Evolutionary conservation across 2,888 invertebrate species (phyloP), one percentile per base, ranked within the genome.

Genomic region (Ochropacha duplaris): DNA sequence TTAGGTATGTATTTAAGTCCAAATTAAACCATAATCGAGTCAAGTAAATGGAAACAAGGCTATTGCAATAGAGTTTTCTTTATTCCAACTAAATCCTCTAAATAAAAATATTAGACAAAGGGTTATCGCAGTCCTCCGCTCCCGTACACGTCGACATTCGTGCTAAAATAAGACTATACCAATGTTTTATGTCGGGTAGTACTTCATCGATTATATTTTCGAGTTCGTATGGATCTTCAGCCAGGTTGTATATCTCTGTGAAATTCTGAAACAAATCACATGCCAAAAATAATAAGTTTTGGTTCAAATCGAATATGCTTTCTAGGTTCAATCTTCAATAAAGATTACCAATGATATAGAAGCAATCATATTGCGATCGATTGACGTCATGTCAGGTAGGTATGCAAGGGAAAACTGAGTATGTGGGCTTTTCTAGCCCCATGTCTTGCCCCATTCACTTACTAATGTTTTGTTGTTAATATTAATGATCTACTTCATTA

Each of bases 241-340:
- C 79, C 14, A 98, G 78, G 80, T 98, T 94, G 81, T 98, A 98
- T n/a, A 95, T 94, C 87, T 98, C 98, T 0, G 94, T 86, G 79
- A 95, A 97, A 65, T 93, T 86, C 96, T 96, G 83, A 39, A 88
- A 88, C 5, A 52, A 12, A 19, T 31, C 2, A 31, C 5, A 12
- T 2, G 11, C 0, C 2, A 31, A 31, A 31, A 3, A 28, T 1
- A 8, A n/a, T n/a, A n/a, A n/a, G n/a, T n/a, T n/a, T n/a, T n/a
- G n/a, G n/a, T n/a, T n/a, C n/a, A n/a, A n/a, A n/a, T n/a, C n/a
- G n/a, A n/a, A n/a, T n/a, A n/a, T n/a, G n/a, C n/a, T n/a, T n/a
- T n/a, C n/a, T n/a, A n/a, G n/a, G n/a, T n/a, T 24, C 2, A 24
- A 24, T 24, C 2, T 5, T 24, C 24, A 24, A 24, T 5, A 24